A percentile compares a stretch with the other conserved stretches of the same genome.
phyloP scores from a whole-genome alignment of 2,113 vertebrate genomes.

The Syngnathoides biaculeatus region DNA sequence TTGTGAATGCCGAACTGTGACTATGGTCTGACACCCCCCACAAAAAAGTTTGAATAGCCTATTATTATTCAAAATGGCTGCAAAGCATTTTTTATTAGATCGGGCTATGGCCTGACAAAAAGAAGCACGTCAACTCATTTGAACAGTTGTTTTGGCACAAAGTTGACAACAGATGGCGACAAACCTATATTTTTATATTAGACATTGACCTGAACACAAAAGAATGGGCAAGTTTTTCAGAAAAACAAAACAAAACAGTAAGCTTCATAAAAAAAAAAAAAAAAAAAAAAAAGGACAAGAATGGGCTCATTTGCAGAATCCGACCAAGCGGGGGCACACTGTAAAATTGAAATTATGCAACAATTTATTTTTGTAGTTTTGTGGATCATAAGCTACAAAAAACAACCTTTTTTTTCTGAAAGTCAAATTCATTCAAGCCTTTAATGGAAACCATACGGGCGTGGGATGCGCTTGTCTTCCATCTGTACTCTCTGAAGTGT shows the following conservation, averaged over 20 bases:
- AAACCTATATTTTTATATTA: no score
- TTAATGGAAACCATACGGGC: slow-evolving; percentile 50
- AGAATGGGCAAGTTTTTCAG: no score
- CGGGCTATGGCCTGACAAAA: no score
- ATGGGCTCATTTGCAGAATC: background rate
- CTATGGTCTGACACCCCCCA: no score
- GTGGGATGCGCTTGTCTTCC: slow-evolving; percentile 16
- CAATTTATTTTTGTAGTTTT: background rate
- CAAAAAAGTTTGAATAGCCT: no score
- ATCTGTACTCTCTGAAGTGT: slow-evolving; percentile 15
- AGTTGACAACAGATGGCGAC: no score
- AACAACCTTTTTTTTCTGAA: background rate
- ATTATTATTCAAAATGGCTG: no score
- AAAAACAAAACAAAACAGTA: background rate
- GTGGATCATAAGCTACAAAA: background rate
- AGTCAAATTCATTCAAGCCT: slow-evolving; percentile 19
- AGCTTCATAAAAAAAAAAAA: background rate
- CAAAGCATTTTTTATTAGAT: no score
- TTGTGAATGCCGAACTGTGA: no score
- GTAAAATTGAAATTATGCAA: background rate
- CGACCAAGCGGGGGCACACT: background rate
- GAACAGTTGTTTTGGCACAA: no score
- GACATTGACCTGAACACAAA: no score
- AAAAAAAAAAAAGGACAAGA: background rate
- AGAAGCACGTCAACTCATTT: no score